Conservation (phyloP, 2,113 vertebrate genomes). For the Entelurus aequoreus region DNA sequence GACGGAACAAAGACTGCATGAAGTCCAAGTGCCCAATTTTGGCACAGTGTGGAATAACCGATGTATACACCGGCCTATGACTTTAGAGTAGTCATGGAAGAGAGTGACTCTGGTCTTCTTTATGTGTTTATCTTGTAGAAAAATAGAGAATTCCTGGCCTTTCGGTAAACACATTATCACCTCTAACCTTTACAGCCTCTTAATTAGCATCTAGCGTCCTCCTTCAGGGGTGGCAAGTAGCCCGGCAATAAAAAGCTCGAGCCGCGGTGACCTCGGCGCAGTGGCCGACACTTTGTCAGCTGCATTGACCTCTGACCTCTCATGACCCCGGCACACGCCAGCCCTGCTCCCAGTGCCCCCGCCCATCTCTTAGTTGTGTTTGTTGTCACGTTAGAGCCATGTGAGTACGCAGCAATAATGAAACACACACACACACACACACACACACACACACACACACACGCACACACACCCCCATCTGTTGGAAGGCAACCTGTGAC, state of each 20-base stretch:
- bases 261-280: conserved; percentile 36
- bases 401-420: conserved; percentile 38
- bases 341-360: conserved; percentile 18
- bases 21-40: too few relatives aligned
- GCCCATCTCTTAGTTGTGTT: conserved; percentile 25
- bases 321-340: conserved; percentile 51
- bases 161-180: neutral
- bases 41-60: too few relatives aligned
- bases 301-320: conserved; percentile 51
- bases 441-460: neutral
- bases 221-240: conserved; percentile 14
- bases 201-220: conserved; percentile 19
- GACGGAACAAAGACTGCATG: too few relatives aligned
- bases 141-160: neutral
- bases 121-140: neutral
- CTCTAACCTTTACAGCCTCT: conserved; percentile 22
- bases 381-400: conserved; percentile 44
- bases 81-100: too few relatives aligned
- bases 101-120: too few relatives aligned
- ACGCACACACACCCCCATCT: conserved; percentile 27
- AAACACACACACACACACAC: neutral
- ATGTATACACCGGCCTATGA: too few relatives aligned
- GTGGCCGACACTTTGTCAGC: conserved; percentile 38
- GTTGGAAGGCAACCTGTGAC: conserved; percentile 57
- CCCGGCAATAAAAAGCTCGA: conserved; percentile 30